Evolutionary conservation across 2,113 vertebrate genomes (phyloP).

Genomic region (Manacus vitellinus): DNA sequence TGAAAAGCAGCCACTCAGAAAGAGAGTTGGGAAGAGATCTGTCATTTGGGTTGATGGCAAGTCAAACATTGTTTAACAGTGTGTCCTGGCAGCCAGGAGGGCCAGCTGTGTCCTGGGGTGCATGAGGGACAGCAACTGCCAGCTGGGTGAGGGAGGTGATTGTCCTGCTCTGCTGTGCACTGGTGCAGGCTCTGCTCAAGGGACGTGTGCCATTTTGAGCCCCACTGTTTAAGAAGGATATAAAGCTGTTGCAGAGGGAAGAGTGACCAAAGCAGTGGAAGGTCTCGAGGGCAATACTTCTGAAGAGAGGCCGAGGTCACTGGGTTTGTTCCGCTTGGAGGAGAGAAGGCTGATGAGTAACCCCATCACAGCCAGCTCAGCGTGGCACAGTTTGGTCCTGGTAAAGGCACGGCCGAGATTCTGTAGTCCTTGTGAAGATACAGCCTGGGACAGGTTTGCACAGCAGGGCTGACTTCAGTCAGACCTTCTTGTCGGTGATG

Average conservation of each 20-base stretch:
- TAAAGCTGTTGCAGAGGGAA: neutral
- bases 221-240: accelerated
- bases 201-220: neutral
- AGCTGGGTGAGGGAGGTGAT: accelerated
- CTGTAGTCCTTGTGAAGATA: neutral
- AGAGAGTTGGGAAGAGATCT: neutral
- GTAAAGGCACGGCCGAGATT: neutral
- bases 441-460: accelerated
- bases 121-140: neutral
- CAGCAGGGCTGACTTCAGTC: neutral
- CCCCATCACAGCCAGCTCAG: neutral
- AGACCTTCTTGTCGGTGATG: neutral
- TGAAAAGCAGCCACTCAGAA: neutral
- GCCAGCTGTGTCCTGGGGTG: accelerated
- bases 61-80: too few species aligned
- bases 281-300: accelerated
- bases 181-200: accelerated
- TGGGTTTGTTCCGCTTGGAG: neutral
- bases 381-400: neutral
- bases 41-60: neutral
- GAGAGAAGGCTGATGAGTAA: neutral
- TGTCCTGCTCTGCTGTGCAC: accelerated
- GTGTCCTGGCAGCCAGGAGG: neutral
- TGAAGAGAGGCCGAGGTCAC: accelerated
- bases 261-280: neutral